phyloP scores from a whole-genome alignment of 2,888 invertebrate species.

The Dendrolimus pini region DNA sequence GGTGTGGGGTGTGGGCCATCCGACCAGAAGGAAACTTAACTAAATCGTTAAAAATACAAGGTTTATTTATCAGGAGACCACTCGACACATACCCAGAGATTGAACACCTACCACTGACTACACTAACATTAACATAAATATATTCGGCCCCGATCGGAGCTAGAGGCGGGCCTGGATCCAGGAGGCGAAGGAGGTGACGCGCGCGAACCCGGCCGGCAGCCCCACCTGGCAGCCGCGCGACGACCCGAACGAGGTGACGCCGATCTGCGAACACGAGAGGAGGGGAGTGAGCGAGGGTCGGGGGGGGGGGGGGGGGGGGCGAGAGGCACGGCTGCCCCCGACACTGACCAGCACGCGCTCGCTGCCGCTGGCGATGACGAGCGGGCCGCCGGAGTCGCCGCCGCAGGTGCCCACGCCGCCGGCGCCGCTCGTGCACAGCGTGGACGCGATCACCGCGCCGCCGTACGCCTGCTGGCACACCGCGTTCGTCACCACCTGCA shows the following conservation, averaged over 20 bases:
- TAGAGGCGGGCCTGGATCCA: conserved; percentile 20
- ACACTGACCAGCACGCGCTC: conserved; percentile 25
- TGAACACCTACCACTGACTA: too few species aligned
- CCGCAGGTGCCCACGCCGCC: conserved; percentile 44
- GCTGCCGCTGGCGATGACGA: conserved; percentile 28
- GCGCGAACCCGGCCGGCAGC: conserved; percentile 20
- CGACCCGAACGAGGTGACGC: conserved; percentile 20
- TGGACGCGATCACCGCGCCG: conserved; percentile 22
- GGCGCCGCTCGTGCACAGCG: conserved; percentile 44
- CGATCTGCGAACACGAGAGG: conserved; percentile 13
- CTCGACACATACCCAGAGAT: too few species aligned
- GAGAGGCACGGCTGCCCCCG: background rate
- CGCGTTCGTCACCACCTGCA: conserved; percentile 49
- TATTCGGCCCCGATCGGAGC: background rate
- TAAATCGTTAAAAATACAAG: too few species aligned
- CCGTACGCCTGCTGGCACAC: conserved; percentile 37
- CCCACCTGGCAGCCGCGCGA: conserved; percentile 19
- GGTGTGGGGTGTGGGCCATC: too few species aligned
- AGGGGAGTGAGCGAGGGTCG: background rate
- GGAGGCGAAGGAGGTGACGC: conserved; percentile 22
- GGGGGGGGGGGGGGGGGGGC: background rate
- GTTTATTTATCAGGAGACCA: too few species aligned
- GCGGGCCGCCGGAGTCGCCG: conserved; percentile 50
- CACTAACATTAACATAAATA: too few species aligned
- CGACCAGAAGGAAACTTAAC: too few species aligned